Evolutionary conservation across 2,888 invertebrate species (phyloP), one percentile per base, ranked within the genome.

Genomic region (Metallyticus violacea): DNA sequence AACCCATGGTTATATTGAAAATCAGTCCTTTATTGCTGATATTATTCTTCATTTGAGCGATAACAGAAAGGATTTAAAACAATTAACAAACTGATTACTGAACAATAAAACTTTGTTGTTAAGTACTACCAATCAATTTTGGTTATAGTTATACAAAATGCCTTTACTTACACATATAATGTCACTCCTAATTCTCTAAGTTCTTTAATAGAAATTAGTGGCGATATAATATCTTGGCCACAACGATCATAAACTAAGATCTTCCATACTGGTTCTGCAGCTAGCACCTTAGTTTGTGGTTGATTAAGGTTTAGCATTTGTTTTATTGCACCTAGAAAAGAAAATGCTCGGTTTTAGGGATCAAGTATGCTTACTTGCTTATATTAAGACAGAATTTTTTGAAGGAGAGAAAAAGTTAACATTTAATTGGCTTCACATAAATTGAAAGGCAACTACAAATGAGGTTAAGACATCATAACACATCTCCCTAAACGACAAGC

Each of bases 191-290:
- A 93, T 91, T 99, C 99, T 90, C 99, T 92, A 4, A 99, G 93
- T 91, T 99, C 99, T 92, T 98, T 98, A 26, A 99, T 96, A 26
- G 98, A 97, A 90, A 99, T 95, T 85, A 99, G 92, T 0, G 99
- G 99, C 22, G 99, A 99, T 90, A 99, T 98, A 84, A 99, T 98
- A 91, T 99, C 99, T 93, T 99, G 99, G 4, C 99, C 99, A 89
- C 97, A 95, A 90, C 97, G 95, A 91, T 99, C 99, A 91, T 99
- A 99, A 88, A 99, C 95, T 88, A 99, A 93, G 87, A 99, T 96
- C 93, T 99, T 99, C 99, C 99, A 99, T 22, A 97, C 96, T 28
- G 99, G 98, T 92, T 99, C 97, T 77, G 95, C 94, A 9, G 96
- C 94, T 81, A 95, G 93, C 87, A 95, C 93, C 91, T 97, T 97